These are phyloP conservation scores for Trachelus tabidus DNA, from an alignment of 2,888 invertebrate genomes.

Conservation along the genomic window DNA sequence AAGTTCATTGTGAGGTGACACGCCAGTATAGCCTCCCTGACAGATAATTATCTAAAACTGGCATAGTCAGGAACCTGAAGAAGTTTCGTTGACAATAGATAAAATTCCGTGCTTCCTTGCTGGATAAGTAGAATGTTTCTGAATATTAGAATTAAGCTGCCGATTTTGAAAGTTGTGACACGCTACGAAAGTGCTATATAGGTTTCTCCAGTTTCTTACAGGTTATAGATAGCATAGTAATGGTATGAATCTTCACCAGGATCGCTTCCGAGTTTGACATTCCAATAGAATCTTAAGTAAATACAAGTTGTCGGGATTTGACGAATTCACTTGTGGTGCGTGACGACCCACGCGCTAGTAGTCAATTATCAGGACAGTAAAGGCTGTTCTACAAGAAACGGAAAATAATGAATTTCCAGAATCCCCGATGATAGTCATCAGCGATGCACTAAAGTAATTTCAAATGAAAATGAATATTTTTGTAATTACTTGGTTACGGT, in stretches of 20 bases:
- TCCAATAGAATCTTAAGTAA: neutral
- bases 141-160: neutral
- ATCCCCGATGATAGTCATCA: neutral
- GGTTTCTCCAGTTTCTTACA: neutral
- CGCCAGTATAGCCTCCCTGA: neutral
- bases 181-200: neutral
- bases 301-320: neutral
- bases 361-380: neutral
- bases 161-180: neutral
- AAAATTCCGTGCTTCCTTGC: neutral
- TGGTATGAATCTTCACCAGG: neutral
- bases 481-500: neutral
- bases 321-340: neutral
- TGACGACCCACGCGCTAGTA: neutral
- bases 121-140: neutral
- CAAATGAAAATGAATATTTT: neutral
- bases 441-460: neutral
- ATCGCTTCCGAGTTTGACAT: neutral
- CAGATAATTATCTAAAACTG: neutral
- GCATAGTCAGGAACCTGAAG: neutral
- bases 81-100: neutral
- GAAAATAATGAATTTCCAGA: neutral
- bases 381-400: too few relatives aligned
- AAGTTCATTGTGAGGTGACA: too few relatives aligned
- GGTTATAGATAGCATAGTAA: neutral